These are phyloP conservation scores for Caenorhabditis wallacei DNA, from an alignment of 2,888 invertebrate genomes.

Conservation along the genomic window DNA sequence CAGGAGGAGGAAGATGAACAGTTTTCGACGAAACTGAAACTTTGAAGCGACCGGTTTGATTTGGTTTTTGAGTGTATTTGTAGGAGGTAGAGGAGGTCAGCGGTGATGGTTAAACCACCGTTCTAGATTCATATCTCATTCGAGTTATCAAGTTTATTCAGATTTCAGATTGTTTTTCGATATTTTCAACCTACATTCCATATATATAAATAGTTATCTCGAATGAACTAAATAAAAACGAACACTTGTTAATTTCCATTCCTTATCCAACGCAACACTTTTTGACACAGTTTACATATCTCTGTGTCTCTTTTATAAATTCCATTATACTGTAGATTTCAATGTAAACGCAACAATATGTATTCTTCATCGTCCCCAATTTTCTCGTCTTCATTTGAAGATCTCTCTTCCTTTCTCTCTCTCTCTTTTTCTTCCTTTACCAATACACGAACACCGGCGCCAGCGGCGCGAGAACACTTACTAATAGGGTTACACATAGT, in stretches of 20 bases:
- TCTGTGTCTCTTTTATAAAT: constrained; percentile 33
- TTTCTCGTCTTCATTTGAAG: constrained; percentile 49
- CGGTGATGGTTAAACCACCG: constrained; percentile 47
- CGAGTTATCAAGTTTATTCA: constrained; percentile 44
- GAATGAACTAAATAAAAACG: constrained; percentile 10
- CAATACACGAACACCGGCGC: constrained; percentile 48
- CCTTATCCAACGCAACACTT: constrained; percentile 52
- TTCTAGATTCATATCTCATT: constrained; percentile 34
- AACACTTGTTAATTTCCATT: constrained; percentile 6
- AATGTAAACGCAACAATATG: constrained; percentile 41
- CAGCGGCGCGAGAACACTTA: constrained; percentile 51
- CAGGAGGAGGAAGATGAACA: constrained; percentile 1
- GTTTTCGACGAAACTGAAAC: constrained; percentile 61
- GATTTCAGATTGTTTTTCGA: constrained; percentile 48
- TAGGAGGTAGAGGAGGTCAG: constrained; percentile 47
- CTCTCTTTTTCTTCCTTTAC: not conserved
- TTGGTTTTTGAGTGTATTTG: constrained; percentile 41
- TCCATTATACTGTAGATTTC: constrained; percentile 26
- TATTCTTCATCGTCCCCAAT: constrained; percentile 59
- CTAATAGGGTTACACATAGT: constrained; percentile 63
- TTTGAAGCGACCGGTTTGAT: constrained; percentile 61
- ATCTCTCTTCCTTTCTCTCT: not conserved
- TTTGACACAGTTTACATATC: constrained; percentile 65
- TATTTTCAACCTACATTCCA: constrained; percentile 33
- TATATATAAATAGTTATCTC: constrained; percentile 17